Evolutionary conservation across 1,140 invertebrate genomes (phyloP).

Genomic region (Drosophila parabipectinata): DNA sequence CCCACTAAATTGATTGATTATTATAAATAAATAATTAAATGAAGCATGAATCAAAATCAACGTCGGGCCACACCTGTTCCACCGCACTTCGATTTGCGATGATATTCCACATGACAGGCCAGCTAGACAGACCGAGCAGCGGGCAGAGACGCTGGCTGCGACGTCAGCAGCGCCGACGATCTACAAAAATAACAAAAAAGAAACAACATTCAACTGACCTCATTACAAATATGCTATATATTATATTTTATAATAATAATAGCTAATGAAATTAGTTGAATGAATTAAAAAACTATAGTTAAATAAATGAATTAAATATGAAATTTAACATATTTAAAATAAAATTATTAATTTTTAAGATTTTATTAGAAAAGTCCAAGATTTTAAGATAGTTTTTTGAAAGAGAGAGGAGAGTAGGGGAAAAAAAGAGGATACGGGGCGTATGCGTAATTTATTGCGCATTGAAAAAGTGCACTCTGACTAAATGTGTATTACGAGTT

Average conservation of each 20-base stretch:
- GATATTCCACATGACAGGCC: slow-evolving; percentile 43
- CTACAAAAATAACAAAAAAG: slow-evolving; percentile 42
- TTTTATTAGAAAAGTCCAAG: slow-evolving; percentile 19
- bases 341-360: slow-evolving; percentile 23
- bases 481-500: slow-evolving; percentile 41
- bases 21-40: slow-evolving; percentile 27
- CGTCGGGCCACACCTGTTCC: slow-evolving; percentile 38
- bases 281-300: slow-evolving; percentile 10
- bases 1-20: slow-evolving; percentile 35
- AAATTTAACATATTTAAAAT: background rate
- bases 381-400: background rate
- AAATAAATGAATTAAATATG: slow-evolving; percentile 35
- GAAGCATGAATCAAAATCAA: slow-evolving; percentile 19
- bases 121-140: slow-evolving; percentile 20
- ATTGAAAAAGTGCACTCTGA: slow-evolving; percentile 71
- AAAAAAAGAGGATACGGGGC: slow-evolving; percentile 5
- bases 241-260: slow-evolving; percentile 26
- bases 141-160: slow-evolving; percentile 14
- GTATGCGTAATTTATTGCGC: slow-evolving; percentile 74
- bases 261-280: slow-evolving; percentile 23
- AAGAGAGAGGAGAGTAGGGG: background rate
- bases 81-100: slow-evolving; percentile 41
- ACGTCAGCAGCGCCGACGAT: slow-evolving; percentile 36
- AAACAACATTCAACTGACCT: slow-evolving; percentile 58
- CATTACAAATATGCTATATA: slow-evolving; percentile 58